phyloP scores from a whole-genome alignment of 92 coral and sea anemone genomes.

The Epizoanthus scotinus region DNA sequence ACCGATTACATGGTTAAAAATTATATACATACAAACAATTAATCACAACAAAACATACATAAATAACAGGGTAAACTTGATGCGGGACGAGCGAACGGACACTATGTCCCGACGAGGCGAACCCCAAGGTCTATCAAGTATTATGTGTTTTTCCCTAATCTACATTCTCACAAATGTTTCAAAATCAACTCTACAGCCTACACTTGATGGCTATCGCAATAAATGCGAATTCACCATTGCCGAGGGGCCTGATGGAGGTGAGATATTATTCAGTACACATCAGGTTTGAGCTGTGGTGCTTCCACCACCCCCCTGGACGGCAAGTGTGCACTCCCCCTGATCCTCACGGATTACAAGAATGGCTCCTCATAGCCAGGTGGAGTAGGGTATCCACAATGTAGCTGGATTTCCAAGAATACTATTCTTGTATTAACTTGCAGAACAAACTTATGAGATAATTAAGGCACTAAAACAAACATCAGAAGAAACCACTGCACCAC shows the following conservation, averaged over 20 bases:
- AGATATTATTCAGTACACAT: conserved; percentile 37
- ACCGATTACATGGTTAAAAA: too few relatives aligned
- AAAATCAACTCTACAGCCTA: conserved; percentile 71
- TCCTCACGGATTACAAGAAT: conserved; percentile 26
- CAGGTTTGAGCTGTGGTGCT: conserved; percentile 55
- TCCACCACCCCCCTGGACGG: conserved; percentile 38
- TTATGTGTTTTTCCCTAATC: not conserved
- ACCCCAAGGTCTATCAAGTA: not conserved
- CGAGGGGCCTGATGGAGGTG: conserved; percentile 95
- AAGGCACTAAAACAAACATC: too few relatives aligned
- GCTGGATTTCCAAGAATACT: too few relatives aligned
- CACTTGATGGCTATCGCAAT: conserved; percentile 96
- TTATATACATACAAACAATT: too few relatives aligned
- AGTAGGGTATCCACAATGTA: not conserved
- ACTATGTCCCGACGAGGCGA: too few relatives aligned
- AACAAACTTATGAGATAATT: too few relatives aligned
- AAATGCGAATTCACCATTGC: conserved; percentile 98
- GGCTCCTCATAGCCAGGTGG: conserved; percentile 29
- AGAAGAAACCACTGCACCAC: too few relatives aligned
- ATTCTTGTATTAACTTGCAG: too few relatives aligned
- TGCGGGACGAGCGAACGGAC: too few relatives aligned
- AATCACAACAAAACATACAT: too few relatives aligned
- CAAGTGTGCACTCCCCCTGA: conserved; percentile 31
- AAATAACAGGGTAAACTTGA: too few relatives aligned
- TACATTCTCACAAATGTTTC: conserved; percentile 20